Base-by-base conservation (phyloP, 2,797 vertebrate genomes). In the Sciurus vulgaris region DNA sequence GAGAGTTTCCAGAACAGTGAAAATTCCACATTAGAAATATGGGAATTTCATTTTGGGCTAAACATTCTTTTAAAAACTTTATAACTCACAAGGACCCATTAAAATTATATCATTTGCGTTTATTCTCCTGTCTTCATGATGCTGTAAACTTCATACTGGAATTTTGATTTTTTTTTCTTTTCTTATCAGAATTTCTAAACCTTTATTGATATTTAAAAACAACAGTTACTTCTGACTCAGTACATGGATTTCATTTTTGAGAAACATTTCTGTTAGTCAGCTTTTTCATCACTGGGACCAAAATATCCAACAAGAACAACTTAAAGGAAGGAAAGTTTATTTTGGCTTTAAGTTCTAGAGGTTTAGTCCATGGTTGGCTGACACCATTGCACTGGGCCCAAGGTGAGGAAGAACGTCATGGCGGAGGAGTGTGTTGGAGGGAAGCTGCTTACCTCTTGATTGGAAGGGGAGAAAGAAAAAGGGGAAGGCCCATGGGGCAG, bases 71-170 rank as follows among this genome's bases (percentile, higher is more conserved):
- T 61, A 56, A 63, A 89, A 93, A 65, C 30, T 88, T 90, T 38
- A 61, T 1, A 3, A 93, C 96, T 97, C 73, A 0, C 14, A 97
- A 96, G 92, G 98, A 95, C 83, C 97, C 97, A 96, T 98, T 98
- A 98, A 97, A 96, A 83, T 90, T n/a, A 0, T 81, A 86, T 93
- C 70, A 95, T 93, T 96, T 89, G 41, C 96, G 33, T 96, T 97
- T 95, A 49, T 87, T 97, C 38, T 87, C 33, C 81, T 82, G 28
- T 49, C 6, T 77, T 86, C 11, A 35, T 41, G 56, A 38, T 1
- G 49, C 2, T 77, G 6, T 93, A 56, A 86, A 69, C n/a, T 28
- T 86, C 54, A 11, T 92, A 14, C 61, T 89, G 54, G 14, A n/a
- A 51, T 65, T 94, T 86, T 89, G 0, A 74, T 69, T 85, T 0